Base-by-base conservation (phyloP, 2,797 vertebrate genomes). In the Cyprinodon diabolis region DNA sequence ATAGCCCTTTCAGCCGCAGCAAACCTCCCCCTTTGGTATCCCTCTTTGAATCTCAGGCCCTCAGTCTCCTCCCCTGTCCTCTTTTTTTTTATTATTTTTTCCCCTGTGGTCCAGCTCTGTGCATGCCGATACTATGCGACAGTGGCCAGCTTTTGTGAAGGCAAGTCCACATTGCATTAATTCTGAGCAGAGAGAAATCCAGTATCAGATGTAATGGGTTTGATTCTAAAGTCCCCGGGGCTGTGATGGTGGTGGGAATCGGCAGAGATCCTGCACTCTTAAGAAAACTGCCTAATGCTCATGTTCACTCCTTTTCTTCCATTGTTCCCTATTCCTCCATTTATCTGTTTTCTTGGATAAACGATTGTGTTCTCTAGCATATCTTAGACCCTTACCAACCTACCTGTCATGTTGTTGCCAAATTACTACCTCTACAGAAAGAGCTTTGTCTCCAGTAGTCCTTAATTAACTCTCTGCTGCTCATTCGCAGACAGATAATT, bases 201-300 rank as follows among this genome's bases (percentile, higher is more conserved):
- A 86, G 90, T 88, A 93, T 93, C 90, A 93, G 88, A 92, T 90
- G 88, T 92, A 92, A 93, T 93, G 89, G 89, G 87, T 90, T 90
- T 91, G 90, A 92, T 87, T 92, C 84, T 81, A 82, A 86, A 84
- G 81, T 84, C 91, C 62, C 85, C 49, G 72, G 79, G 85, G 89
- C 82, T 88, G 87, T 89, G 85, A 91, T 87, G 86, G 88, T 86
- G 87, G 86, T 81, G 78, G 74, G 83, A 86, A 84, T 90, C 78
- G 78, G 77, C 77, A 78, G 79, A 87, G 76, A 87, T 91, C 87
- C 81, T 84, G 77, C 75, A 81, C 85, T 91, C 89, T 87, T 91
- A 88, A 86, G 79, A 81, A 84, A 79, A 71, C 85, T 82, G 86
- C 83, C 77, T 77, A 65, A 76, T 71, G 76, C 79, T 77, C 82